Conservation (phyloP, 1,140 invertebrate species). For the Eubasilissa regina region DNA sequence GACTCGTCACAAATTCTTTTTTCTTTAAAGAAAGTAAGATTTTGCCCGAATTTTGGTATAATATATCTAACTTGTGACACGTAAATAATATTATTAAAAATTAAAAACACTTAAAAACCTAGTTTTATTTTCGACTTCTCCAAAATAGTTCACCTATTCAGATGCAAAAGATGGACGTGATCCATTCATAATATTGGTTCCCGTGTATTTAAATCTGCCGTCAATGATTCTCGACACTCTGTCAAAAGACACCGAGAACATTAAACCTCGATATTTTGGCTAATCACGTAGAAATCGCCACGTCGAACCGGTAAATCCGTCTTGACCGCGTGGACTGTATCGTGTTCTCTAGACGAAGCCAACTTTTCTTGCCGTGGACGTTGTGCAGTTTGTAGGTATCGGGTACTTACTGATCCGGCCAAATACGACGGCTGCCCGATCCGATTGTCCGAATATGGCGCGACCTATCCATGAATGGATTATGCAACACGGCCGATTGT, state of each 20-base stretch:
- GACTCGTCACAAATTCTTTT: no score
- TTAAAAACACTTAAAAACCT: no score
- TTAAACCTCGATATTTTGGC: not conserved
- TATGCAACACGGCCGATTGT: constrained; percentile 10
- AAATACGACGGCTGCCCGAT: constrained; percentile 12
- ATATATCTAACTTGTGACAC: no score
- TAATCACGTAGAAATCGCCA: not conserved
- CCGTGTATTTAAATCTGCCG: no score
- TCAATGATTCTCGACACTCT: no score
- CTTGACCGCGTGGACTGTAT: not conserved
- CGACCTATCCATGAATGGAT: constrained; percentile 36
- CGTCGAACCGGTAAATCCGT: not conserved
- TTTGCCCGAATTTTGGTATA: no score
- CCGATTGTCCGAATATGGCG: constrained; percentile 27
- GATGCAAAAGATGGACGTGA: no score
- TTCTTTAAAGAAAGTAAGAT: no score
- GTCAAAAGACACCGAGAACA: not conserved
- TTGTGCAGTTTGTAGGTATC: not conserved
- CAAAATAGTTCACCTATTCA: no score
- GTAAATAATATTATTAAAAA: no score
- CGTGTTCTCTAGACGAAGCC: not conserved
- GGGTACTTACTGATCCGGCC: not conserved
- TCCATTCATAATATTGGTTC: no score
- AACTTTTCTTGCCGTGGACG: constrained; percentile 24
- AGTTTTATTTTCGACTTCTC: no score